Evolutionary conservation across 2,888 invertebrate genomes (phyloP), one percentile per base, ranked within the genome.

Genomic region (Smittia aterrima): DNA sequence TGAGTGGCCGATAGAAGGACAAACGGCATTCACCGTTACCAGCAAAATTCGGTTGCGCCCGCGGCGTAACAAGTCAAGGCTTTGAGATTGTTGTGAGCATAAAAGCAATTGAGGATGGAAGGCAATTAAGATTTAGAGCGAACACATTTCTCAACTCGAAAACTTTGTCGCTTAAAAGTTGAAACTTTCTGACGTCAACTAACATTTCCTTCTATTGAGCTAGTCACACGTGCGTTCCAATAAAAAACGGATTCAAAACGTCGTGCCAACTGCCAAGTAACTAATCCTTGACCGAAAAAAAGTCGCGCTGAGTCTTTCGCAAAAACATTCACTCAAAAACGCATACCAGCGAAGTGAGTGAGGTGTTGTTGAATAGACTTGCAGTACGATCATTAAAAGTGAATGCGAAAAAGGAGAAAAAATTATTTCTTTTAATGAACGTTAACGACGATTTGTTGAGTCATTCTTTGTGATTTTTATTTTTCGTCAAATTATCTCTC

Each of bases 231-330:
- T 32, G 25, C 20, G 24, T 70, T 70, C 53, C 41, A 67, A 70
- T 70, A 70, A 32, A 32, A 32, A 9, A 41, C 70, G 70, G 70
- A 70, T 70, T 22, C 32, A 18, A 22, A 47, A 47, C 47, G n/a
- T 4, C 11, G 53, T n/a, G 53, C 53, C 32, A 9, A 32, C n/a
- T n/a, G 32, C 53, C 70, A 70, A 70, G 27, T 53, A 41, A 41
- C 70, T n/a, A 70, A 54, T 70, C 70, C 70, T 70, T 70, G 70
- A 70, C 70, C 53, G 53, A 70, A 70, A 54, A n/a, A n/a, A 70
- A 54, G 13, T 22, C 22, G 16, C 9, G 4, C 6, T 47, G 6
- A 20, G 25, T 70, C n/a, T 67, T 67, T 67, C 27, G 70, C 70
- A 54, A 53, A 70, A 54, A 58, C 18, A 58, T 16, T 22, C 38